These are phyloP conservation scores for Idaea biselata DNA, from an alignment of 2,888 invertebrate genomes.

Conservation along the genomic window DNA sequence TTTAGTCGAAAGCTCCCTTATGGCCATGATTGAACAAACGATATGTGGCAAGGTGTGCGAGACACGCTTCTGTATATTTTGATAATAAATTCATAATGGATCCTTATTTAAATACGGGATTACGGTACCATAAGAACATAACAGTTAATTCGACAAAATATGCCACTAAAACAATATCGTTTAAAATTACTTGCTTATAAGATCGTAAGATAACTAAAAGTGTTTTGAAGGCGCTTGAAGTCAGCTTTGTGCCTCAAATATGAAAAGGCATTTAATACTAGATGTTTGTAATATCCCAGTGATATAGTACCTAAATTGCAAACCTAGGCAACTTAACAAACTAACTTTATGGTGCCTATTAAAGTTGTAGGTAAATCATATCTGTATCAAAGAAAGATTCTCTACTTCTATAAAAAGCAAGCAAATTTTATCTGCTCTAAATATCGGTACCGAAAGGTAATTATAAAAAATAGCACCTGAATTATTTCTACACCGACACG, in stretches of 20 bases:
- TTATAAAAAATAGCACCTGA: constrained; percentile 32
- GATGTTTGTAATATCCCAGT: background rate
- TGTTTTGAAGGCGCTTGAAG: background rate
- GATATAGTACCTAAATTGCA: no score
- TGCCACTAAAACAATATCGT: background rate
- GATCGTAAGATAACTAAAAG: background rate
- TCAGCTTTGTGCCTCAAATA: background rate
- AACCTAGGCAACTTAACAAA: no score
- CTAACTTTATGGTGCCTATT: no score
- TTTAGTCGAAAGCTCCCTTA: constrained; percentile 73
- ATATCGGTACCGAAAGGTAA: constrained; percentile 20
- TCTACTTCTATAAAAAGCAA: background rate
- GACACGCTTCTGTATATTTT: constrained; percentile 49
- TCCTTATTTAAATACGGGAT: constrained; percentile 29
- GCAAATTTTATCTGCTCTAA: background rate
- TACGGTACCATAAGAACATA: constrained; percentile 3
- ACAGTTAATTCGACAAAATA: background rate
- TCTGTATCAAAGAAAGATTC: background rate
- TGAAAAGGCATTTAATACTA: background rate
- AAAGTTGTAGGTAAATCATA: background rate
- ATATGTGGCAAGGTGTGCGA: constrained; percentile 74
- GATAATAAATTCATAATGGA: constrained; percentile 44
- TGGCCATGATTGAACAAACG: constrained; percentile 71
- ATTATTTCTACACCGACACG: constrained; percentile 38
- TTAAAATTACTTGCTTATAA: background rate